phyloP scores from a whole-genome alignment of 2,797 vertebrate species.

The Scyliorhinus canicula region DNA sequence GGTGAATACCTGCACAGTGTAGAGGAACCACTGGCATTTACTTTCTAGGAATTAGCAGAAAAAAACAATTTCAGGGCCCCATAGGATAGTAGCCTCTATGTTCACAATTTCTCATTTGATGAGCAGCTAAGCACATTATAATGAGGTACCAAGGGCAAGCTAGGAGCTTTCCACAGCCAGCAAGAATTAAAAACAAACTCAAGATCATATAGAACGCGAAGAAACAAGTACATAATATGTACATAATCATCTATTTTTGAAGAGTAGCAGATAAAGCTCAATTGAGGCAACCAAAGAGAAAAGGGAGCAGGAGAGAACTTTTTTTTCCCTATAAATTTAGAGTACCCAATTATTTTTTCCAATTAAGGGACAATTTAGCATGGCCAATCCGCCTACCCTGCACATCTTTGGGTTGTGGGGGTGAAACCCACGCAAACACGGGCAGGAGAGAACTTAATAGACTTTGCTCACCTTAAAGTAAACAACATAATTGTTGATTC shows the following conservation, averaged over 20 bases:
- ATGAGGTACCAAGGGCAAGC: background rate
- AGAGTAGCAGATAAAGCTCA: background rate
- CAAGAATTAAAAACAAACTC: background rate
- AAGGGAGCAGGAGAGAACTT: too few species aligned
- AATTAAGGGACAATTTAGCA: too few species aligned
- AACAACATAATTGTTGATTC: background rate
- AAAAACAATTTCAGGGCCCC: background rate
- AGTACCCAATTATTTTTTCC: too few species aligned
- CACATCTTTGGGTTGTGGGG: too few species aligned
- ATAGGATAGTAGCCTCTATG: background rate
- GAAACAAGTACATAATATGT: background rate
- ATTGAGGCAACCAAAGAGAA: background rate
- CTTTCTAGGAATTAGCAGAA: background rate
- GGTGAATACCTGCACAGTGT: too few species aligned
- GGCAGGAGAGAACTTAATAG: background rate
- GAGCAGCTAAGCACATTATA: background rate
- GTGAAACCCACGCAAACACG: too few species aligned
- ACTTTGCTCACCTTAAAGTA: background rate
- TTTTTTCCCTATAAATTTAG: too few species aligned
- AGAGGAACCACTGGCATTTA: background rate
- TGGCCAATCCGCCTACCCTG: too few species aligned
- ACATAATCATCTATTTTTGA: background rate
- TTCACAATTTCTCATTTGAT: background rate
- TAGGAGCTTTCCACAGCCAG: background rate
- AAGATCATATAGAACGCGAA: background rate